Evolutionary conservation across 2,888 invertebrate genomes (phyloP).

Genomic region (Luperina testacea): DNA sequence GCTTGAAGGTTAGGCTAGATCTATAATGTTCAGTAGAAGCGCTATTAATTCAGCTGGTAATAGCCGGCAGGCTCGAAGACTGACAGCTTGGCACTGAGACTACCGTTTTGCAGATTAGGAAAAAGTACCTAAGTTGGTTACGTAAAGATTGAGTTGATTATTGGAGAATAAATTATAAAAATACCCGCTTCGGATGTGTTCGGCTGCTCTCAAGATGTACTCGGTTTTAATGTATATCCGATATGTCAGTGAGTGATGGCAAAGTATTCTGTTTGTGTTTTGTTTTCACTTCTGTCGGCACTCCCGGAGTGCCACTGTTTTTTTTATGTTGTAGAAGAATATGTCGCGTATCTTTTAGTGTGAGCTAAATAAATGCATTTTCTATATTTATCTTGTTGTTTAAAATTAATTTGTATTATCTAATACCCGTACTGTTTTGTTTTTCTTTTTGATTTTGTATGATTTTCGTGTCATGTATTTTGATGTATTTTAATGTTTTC

Average conservation of each 20-base stretch:
- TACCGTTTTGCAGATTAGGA: neutral
- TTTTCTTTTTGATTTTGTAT: neutral
- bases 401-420: too few relatives aligned
- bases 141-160: neutral
- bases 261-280: too few relatives aligned
- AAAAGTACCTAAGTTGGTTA: neutral
- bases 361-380: neutral
- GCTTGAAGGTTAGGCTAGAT: neutral
- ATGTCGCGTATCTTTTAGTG: neutral
- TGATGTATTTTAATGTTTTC: too few relatives aligned
- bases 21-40: neutral
- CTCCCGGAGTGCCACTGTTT: too few relatives aligned
- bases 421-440: too few relatives aligned
- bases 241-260: too few relatives aligned
- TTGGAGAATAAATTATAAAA: neutral
- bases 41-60: neutral
- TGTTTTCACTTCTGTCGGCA: too few relatives aligned
- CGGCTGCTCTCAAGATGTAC: too few relatives aligned
- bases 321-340: neutral
- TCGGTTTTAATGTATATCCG: too few relatives aligned
- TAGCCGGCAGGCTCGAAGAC: neutral
- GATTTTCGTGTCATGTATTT: too few relatives aligned
- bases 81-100: neutral
- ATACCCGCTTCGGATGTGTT: too few relatives aligned
- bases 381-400: too few relatives aligned